Evolutionary conservation across 2,797 vertebrate species (phyloP).

Genomic region (Schizothorax lantsangensis): DNA sequence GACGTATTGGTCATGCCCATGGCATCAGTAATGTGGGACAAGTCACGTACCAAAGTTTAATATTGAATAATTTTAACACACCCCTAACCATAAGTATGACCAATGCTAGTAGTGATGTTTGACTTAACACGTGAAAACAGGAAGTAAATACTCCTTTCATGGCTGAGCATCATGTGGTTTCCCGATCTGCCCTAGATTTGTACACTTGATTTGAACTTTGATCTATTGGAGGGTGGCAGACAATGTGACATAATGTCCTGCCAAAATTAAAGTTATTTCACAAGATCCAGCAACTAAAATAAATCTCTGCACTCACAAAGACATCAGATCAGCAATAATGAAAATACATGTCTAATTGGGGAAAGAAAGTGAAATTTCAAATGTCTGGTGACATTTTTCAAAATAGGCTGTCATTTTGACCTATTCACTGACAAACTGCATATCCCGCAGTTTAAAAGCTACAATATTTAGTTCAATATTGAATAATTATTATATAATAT

Average conservation of each 20-base stretch:
- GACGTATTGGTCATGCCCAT: neutral
- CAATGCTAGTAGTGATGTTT: neutral
- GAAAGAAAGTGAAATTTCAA: conserved; percentile 26
- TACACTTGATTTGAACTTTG: conserved; percentile 47
- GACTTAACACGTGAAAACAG: neutral
- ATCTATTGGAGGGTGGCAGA: conserved; percentile 21
- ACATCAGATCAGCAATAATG: conserved; percentile 42
- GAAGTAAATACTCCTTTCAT: conserved; percentile 3
- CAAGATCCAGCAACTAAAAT: conserved; percentile 38
- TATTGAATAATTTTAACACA: neutral
- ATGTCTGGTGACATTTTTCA: conserved; percentile 1
- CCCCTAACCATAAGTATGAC: neutral
- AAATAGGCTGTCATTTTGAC: neutral
- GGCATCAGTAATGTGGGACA: neutral
- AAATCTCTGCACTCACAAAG: neutral
- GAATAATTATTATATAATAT: too few species aligned
- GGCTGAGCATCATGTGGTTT: conserved; percentile 14
- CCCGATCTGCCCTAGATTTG: conserved; percentile 36
- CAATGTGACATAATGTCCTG: conserved; percentile 57
- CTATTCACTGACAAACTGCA: neutral
- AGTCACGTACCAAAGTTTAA: conserved; percentile 4
- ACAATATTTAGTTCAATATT: neutral
- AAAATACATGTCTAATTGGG: neutral
- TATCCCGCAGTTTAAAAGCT: neutral
- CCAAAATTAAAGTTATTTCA: conserved; percentile 59